Percentiles rank a stretch among this genome's conserved stretches.
Evolutionary conservation across 2,113 vertebrate genomes (phyloP).

Genomic region (Embiotoca jacksoni): DNA sequence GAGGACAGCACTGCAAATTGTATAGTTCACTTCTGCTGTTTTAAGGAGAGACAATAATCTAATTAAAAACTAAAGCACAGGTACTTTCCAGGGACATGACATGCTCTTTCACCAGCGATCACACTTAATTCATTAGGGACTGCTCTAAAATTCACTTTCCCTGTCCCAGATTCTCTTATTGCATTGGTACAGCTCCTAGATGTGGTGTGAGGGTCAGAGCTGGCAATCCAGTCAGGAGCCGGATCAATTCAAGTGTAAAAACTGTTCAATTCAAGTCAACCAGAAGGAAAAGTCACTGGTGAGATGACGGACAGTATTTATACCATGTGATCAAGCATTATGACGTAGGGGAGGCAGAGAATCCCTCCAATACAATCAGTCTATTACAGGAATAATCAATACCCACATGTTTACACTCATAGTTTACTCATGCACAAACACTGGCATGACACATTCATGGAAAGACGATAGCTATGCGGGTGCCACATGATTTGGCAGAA

Average conservation of each 20-base stretch:
- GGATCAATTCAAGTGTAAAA: constrained; percentile 33
- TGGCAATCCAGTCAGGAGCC: neutral
- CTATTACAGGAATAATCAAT: constrained; percentile 18
- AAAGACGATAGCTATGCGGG: constrained; percentile 24
- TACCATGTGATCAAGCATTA: neutral
- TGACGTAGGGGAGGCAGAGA: neutral
- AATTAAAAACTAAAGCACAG: constrained; percentile 47
- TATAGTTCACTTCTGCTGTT: constrained; percentile 45
- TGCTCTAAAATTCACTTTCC: constrained; percentile 37
- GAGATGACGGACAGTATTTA: neutral
- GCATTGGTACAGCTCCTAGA: constrained; percentile 1
- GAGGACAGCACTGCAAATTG: constrained; percentile 4
- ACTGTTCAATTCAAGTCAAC: constrained; percentile 5
- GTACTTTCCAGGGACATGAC: neutral
- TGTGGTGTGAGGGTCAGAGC: constrained; percentile 27
- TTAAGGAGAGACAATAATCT: constrained; percentile 29
- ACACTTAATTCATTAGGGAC: constrained; percentile 46
- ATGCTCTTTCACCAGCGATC: constrained; percentile 43
- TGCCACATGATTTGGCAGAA: constrained; percentile 50
- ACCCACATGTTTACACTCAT: neutral
- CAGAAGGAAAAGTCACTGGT: neutral
- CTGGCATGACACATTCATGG: constrained; percentile 20
- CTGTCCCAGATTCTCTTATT: constrained; percentile 9
- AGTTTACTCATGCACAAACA: constrained; percentile 6
- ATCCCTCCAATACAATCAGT: neutral